Evolutionary conservation across 2,113 vertebrate genomes (phyloP), one percentile per base, ranked within the genome.

Genomic region (Corynorhinus townsendii): DNA sequence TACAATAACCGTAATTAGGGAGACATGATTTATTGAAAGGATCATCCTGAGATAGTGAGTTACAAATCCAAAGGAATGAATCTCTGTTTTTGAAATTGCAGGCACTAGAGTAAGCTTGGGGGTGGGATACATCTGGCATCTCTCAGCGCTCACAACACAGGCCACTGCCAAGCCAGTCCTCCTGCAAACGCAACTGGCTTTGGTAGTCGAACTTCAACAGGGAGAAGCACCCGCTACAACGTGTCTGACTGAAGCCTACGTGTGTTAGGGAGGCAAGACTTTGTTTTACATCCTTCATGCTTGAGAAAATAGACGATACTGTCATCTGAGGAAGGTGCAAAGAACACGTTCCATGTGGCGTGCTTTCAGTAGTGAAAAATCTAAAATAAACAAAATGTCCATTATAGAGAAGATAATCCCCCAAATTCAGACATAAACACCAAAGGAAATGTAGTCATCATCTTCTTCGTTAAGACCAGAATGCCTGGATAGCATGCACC

Each of bases 131-230:
- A 14, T 7, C 90, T 96, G 94, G 72, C 85, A 77, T 92, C 79
- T 89, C 81, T 85, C 20, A 69, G 87, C 93, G 40, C 68, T 69
- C 45, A 92, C 82, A 76, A 24, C 85, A 86, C 75, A 80, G 80
- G n/a, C 80, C n/a, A 19, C 38, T 59, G 81, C 90, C 92, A 96
- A 43, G 56, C 71, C 80, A 49, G 3, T 35, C 90, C 92, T 69
- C 90, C 92, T 64, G 80, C 80, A 1, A 56, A 43, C 69, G 89
- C 96, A 93, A 93, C 79, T 89, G 90, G 49, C 76, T 91, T 86
- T 87, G 94, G 87, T 76, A 84, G 17, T 90, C 49, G 95, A 75
- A 94, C 85, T 93, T 94, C 90, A 89, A 35, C 92, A 83, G 12
- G 64, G 87, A 89, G 89, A 49, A 79, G 83, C 79, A 93, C 83